Evolutionary conservation across 2,113 vertebrate species (phyloP), one percentile per base, ranked within the genome.

Genomic region (Notiomystis cincta): DNA sequence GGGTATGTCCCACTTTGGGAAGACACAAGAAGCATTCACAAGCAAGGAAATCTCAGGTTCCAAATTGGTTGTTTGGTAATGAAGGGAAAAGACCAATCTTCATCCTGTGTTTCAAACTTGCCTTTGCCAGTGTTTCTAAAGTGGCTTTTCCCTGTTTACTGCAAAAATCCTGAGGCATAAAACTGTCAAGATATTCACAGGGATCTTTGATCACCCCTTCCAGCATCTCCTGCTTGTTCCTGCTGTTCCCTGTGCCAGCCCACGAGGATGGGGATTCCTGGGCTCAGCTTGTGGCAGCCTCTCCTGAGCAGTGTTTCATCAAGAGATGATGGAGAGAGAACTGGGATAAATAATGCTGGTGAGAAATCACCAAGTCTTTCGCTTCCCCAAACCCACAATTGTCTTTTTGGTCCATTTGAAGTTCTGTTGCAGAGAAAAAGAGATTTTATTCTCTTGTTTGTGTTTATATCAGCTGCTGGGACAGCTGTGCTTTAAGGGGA

Each of bases 1-100:
- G 94, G 91, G 75, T 88, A 82, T 85, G 82, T 86, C 96, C 90
- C 78, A 17, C 50, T 95, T 91, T 54, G 58, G 82, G 95, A 86
- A 93, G 93, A 79, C 79, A 79, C 50, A 84, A 76, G 87, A 90
- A 71, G 58, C 93, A 38, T 76, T 91, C 54, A 76, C 16, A 66
- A 73, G 66, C 2, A 6, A 37, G 79, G 51, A 62, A 87, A 88
- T 61, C 56, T 83, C 71, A 23, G 64, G 35, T 58, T 85, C 71
- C 87, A 93, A 95, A 77, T 15, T 4, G 54, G 27, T 50, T 91
- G 58, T 80, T 95, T 73, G 51, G 71, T n/a, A 78, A 73, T n/a
- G 61, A 50, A 89, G 35, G 48, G 62, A 51, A 70, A 87, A 82
- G 66, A 25, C 53, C 31, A 22, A 18, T 53, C 33, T 72, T 69